Evolutionary conservation across 1,140 invertebrate species (phyloP).

Genomic region (Parasteatoda tepidariorum): DNA sequence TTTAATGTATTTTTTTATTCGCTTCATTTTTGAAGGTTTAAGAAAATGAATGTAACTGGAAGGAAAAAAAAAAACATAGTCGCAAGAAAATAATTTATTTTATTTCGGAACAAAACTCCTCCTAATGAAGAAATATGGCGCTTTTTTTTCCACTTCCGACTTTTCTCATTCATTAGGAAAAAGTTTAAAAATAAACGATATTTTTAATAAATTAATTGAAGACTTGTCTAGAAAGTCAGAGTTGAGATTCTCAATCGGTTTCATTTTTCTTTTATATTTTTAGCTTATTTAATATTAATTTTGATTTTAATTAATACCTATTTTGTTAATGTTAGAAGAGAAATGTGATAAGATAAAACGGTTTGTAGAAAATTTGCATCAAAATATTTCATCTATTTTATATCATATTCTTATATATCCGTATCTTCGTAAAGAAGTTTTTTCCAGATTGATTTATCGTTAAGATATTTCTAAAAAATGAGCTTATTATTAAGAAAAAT

Average conservation of each 20-base stretch:
- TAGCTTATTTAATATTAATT: no score
- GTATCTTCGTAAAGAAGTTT: no score
- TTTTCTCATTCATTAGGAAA: constrained; percentile 53
- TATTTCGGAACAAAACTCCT: constrained; percentile 52
- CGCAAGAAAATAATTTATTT: constrained; percentile 59
- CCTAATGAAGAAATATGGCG: constrained; percentile 59
- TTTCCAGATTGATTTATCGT: no score
- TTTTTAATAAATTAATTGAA: constrained; percentile 61
- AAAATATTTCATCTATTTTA: no score
- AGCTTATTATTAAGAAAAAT: no score
- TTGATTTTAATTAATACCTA: no score
- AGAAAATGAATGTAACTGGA: constrained; percentile 41
- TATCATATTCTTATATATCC: no score
- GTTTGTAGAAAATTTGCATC: no score
- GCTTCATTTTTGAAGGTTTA: constrained; percentile 33
- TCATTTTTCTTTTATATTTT: no score
- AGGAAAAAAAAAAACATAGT: constrained; percentile 13
- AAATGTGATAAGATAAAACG: no score
- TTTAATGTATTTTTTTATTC: background rate
- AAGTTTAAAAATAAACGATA: constrained; percentile 58
- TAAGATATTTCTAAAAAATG: no score
- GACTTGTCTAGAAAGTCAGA: constrained; percentile 26
- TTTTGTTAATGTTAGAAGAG: no score
- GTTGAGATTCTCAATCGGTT: constrained; percentile 15
- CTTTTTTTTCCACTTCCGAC: constrained; percentile 15